These are phyloP conservation scores for Andrena camellia DNA, from an alignment of 2,888 invertebrate genomes.

Conservation along the genomic window DNA sequence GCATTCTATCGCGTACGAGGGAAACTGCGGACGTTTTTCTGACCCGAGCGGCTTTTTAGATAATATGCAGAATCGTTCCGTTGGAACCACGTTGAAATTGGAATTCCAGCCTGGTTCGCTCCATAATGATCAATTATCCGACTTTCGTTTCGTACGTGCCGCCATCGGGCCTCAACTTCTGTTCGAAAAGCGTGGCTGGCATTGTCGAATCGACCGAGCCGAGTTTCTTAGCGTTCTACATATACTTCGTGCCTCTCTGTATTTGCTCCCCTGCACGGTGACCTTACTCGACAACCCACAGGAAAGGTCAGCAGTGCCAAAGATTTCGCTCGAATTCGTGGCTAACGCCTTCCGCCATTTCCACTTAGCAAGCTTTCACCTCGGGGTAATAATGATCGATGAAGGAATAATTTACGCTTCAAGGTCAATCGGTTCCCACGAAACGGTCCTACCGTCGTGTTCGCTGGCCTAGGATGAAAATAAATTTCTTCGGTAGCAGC, in stretches of 20 bases:
- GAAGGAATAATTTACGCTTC: constrained; percentile 36
- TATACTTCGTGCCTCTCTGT: not conserved
- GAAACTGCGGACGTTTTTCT: constrained; percentile 11
- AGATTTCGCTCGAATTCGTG: constrained; percentile 35
- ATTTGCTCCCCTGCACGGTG: not conserved
- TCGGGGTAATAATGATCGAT: constrained; percentile 7
- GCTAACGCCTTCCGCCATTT: constrained; percentile 33
- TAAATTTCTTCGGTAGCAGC: constrained; percentile 42
- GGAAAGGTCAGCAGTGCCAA: constrained; percentile 10
- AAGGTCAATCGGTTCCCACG: constrained; percentile 51
- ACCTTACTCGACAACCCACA: not conserved
- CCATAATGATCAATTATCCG: not conserved
- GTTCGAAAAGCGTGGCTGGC: no score
- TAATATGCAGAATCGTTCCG: constrained; percentile 27
- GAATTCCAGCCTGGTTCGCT: not conserved
- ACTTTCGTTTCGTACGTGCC: not conserved
- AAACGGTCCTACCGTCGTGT: constrained; percentile 22
- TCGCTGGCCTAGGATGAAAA: constrained; percentile 27
- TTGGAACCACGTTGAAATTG: not conserved
- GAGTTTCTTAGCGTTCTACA: not conserved
- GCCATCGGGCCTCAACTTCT: not conserved
- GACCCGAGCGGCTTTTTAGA: not conserved
- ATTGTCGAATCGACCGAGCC: not conserved
- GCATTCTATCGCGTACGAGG: constrained; percentile 30
- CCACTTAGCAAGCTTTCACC: constrained; percentile 34